phyloP scores from a whole-genome alignment of 2,797 vertebrate genomes.

The Hybognathus amarus region DNA sequence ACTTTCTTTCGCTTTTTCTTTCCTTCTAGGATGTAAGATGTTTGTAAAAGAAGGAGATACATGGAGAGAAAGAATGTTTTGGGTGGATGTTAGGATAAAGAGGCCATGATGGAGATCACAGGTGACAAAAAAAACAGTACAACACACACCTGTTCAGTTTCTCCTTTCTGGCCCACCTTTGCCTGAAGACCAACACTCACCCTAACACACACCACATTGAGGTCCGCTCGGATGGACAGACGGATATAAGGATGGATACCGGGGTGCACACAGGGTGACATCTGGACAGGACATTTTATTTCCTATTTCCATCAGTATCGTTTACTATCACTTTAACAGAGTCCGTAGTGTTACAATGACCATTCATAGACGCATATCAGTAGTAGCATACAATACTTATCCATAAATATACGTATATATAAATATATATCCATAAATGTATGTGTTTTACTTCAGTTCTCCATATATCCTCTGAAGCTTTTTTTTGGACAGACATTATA shows the following conservation, averaged over 20 bases:
- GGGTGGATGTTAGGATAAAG: constrained; percentile 13
- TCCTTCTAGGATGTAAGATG: constrained; percentile 48
- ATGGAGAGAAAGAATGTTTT: constrained; percentile 19
- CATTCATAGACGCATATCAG: constrained; percentile 53
- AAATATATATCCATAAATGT: constrained; percentile 38
- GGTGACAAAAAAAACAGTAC: constrained; percentile 43
- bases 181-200: constrained; percentile 35
- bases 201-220: constrained; percentile 10
- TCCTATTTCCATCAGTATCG: constrained; percentile 42
- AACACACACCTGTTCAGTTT: constrained; percentile 39
- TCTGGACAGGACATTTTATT: constrained; percentile 36
- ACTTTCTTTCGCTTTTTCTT: constrained; percentile 5
- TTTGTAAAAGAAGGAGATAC: background rate
- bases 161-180: constrained; percentile 23
- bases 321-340: constrained; percentile 49
- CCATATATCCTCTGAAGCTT: constrained; percentile 44
- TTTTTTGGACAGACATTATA: constrained; percentile 44
- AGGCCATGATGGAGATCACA: constrained; percentile 37
- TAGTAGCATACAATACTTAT: constrained; percentile 50
- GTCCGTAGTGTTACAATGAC: constrained; percentile 49
- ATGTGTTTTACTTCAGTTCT: constrained; percentile 42
- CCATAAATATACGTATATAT: constrained; percentile 21
- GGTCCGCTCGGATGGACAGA: constrained; percentile 10
- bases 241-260: background rate
- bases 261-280: constrained; percentile 20